Evolutionary conservation across 2,888 invertebrate species (phyloP).

Genomic region (Dynastes maya): DNA sequence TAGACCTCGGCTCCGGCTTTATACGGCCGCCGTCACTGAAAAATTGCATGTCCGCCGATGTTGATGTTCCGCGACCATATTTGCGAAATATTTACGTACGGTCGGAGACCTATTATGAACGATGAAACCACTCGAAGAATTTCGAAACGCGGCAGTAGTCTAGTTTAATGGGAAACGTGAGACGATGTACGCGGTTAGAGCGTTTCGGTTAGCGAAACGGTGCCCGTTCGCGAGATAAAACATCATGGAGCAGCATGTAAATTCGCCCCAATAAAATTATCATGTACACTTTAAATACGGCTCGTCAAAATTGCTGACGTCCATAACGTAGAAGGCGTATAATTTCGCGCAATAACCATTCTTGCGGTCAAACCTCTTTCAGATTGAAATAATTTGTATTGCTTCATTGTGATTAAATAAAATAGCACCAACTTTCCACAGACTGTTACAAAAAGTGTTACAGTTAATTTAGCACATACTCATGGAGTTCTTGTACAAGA

Average conservation of each 20-base stretch:
- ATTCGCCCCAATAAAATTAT: constrained; percentile 18
- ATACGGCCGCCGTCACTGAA: constrained; percentile 55
- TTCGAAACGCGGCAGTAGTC: constrained; percentile 21
- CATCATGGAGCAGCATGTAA: constrained; percentile 5
- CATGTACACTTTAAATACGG: constrained; percentile 9
- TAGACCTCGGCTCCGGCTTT: constrained; percentile 49
- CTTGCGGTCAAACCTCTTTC: no score
- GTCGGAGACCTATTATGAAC: constrained; percentile 17
- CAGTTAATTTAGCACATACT: no score
- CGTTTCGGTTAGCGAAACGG: neutral
- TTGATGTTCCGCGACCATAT: constrained; percentile 32
- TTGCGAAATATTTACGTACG: constrained; percentile 41
- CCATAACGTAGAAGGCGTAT: neutral
- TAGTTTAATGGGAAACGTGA: constrained; percentile 19
- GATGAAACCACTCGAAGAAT: constrained; percentile 17
- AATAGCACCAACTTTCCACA: no score
- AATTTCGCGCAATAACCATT: neutral
- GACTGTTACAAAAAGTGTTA: no score
- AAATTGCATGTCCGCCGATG: constrained; percentile 57
- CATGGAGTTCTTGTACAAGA: no score
- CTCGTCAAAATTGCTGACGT: constrained; percentile 1
- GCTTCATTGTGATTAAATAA: no score
- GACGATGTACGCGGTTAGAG: constrained; percentile 5
- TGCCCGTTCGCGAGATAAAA: neutral
- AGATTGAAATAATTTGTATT: no score